Evolutionary conservation across 92 coral and sea anemone genomes (phyloP), one percentile per base, ranked within the genome.

Genomic region (Epizoanthus fatuus): DNA sequence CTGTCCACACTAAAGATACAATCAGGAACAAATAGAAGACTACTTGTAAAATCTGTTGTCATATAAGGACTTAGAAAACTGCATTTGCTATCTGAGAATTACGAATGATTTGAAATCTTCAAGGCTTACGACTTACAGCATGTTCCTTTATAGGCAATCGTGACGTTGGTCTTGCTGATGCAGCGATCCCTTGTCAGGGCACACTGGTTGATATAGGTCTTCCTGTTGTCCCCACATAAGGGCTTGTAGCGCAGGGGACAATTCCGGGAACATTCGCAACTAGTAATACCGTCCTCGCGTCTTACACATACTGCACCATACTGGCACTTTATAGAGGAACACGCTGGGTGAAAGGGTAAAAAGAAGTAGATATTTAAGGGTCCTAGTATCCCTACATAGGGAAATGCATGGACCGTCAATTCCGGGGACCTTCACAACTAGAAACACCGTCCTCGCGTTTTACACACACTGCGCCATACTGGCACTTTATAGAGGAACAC

Each of bases 201-300:
- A 59, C 99, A 97, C 29, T 85, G 90, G 90, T 95, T 97, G 67
- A 91, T 62, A 80, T 97, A 95, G 5, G 99, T 97, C 88, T 97
- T 95, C 38, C 90, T 88, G 74, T 95, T 94, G 87, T 79, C 91
- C 3, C 98, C 99, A 65, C 99, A 97, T 20, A 97, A 86, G 6
- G 99, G 99, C 11, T 86, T 84, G 66, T 89, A 97, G 39, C 82
- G 72, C 62, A 97, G 88, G 37, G 93, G 95, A 87, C 99, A 97
- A 86, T 88, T 74, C 45, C 74, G 66, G 15, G 97, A 94, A 81
- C 99, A 97, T 74, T 85, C 85, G 47, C 99, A 97, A 42, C 85
- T 80, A 51, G 93, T 92, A 8, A 82, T 45, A 57, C 99, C 98
- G 76, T 97, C 98, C 80, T 90, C 98, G 25, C 84, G 92, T 57